phyloP scores from a whole-genome alignment of 2,113 vertebrate genomes.

The Hippocampus zosterae region DNA sequence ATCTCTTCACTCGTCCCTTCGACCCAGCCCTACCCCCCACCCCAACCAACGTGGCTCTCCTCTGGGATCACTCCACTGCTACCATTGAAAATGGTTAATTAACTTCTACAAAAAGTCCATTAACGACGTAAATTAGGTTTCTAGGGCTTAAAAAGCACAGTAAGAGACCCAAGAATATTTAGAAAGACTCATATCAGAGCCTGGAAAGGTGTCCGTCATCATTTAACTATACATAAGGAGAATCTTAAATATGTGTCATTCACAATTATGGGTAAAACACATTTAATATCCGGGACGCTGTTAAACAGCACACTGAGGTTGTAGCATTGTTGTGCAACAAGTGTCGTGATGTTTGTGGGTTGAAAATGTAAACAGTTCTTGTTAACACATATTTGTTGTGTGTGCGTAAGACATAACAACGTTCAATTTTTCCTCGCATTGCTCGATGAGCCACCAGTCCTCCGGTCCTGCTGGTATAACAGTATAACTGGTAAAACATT shows the following conservation, averaged over 20 bases:
- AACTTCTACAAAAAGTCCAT: slow-evolving; percentile 72
- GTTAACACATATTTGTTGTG: too few relatives aligned
- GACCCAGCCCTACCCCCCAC: not conserved
- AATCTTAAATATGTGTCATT: slow-evolving; percentile 6
- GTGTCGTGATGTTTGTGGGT: too few relatives aligned
- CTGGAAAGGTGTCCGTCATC: slow-evolving; percentile 9
- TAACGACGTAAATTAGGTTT: slow-evolving; percentile 63
- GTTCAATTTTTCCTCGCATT: not conserved
- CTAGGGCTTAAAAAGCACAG: slow-evolving; percentile 49
- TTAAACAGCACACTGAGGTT: not conserved
- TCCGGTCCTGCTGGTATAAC: not conserved
- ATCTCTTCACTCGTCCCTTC: slow-evolving; percentile 45
- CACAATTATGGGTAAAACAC: slow-evolving; percentile 9
- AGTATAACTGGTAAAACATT: not conserved
- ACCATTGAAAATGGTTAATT: slow-evolving; percentile 71
- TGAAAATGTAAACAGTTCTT: too few relatives aligned
- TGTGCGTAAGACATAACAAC: too few relatives aligned
- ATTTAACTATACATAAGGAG: slow-evolving; percentile 30
- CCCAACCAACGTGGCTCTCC: slow-evolving; percentile 44
- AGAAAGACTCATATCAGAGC: slow-evolving; percentile 19
- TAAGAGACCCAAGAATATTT: slow-evolving; percentile 14
- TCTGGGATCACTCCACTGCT: slow-evolving; percentile 65
- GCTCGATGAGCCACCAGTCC: not conserved
- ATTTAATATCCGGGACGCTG: not conserved
- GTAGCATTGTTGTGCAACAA: not conserved